A percentile compares a stretch with the other conserved stretches of the same genome.
Evolutionary conservation across 2,797 vertebrate species (phyloP).

Genomic region (Ctenopoma multispine): DNA sequence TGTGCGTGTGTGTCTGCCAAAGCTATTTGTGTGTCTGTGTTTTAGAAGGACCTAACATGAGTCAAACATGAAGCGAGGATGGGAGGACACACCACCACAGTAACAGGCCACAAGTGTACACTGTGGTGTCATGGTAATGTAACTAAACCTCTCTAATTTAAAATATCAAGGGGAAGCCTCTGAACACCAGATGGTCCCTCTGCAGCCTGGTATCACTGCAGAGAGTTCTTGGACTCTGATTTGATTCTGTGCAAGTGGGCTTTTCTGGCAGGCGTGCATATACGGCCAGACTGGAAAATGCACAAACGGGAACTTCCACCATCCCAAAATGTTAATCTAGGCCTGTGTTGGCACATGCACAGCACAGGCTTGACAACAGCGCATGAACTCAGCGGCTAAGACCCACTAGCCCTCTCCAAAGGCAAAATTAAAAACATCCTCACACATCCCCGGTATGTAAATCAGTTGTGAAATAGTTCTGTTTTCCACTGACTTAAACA

Average conservation of each 20-base stretch:
- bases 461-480: conserved; percentile 61
- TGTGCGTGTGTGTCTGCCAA: conserved; percentile 31
- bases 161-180: conserved; percentile 53
- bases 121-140: conserved; percentile 48
- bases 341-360: conserved; percentile 32
- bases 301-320: conserved; percentile 53
- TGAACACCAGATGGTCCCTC: conserved; percentile 66
- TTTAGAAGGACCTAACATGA: conserved; percentile 32
- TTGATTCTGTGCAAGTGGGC: conserved; percentile 45
- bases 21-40: conserved; percentile 31
- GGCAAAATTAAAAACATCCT: conserved; percentile 51
- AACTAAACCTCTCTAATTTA: conserved; percentile 60
- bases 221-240: conserved; percentile 48
- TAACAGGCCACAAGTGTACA: conserved; percentile 43
- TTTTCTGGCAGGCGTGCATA: conserved; percentile 45
- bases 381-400: conserved; percentile 23
- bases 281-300: conserved; percentile 44
- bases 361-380: conserved; percentile 35
- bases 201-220: conserved; percentile 45
- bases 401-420: conserved; percentile 17
- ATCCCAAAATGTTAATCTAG: conserved; percentile 46
- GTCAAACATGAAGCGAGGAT: conserved; percentile 37
- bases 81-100: conserved; percentile 40
- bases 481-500: conserved; percentile 50
- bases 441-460: conserved; percentile 43